Percentiles rank a stretch among this genome's conserved stretches.
phyloP scores from a whole-genome alignment of 2,888 invertebrate genomes.

The Atherix ibis region DNA sequence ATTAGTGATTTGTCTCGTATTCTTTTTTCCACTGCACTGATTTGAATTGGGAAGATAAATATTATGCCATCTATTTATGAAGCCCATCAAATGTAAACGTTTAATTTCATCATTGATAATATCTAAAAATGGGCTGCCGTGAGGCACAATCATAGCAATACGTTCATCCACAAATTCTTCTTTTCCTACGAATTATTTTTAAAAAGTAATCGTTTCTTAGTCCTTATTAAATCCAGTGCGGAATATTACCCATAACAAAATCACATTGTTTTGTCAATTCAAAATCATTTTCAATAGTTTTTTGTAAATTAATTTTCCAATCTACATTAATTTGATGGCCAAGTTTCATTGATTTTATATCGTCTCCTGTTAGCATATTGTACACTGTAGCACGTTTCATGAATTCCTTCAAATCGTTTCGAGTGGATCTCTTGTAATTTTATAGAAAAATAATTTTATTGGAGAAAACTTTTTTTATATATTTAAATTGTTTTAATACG shows the following conservation, averaged over 20 bases:
- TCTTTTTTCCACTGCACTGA: slow-evolving; percentile 55
- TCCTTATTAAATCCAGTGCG: no score
- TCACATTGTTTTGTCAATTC: slow-evolving; percentile 52
- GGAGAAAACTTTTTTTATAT: not conserved
- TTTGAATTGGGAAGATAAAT: slow-evolving; percentile 63
- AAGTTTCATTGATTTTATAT: slow-evolving; percentile 42
- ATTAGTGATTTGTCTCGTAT: slow-evolving; percentile 54
- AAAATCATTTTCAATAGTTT: slow-evolving; percentile 53
- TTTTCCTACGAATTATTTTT: slow-evolving; percentile 34
- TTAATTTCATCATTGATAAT: slow-evolving; percentile 64
- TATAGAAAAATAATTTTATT: no score
- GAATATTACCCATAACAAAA: slow-evolving; percentile 56
- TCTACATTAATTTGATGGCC: slow-evolving; percentile 63
- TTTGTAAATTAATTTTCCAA: slow-evolving; percentile 62
- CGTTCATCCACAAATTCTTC: slow-evolving; percentile 69
- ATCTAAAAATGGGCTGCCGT: slow-evolving; percentile 58
- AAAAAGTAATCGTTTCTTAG: no score
- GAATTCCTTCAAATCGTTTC: slow-evolving; percentile 30
- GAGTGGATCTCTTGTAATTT: slow-evolving; percentile 20
- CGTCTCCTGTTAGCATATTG: slow-evolving; percentile 31
- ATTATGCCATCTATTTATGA: slow-evolving; percentile 67
- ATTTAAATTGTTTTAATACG: no score
- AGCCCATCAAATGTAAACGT: slow-evolving; percentile 67
- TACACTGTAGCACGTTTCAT: slow-evolving; percentile 40
- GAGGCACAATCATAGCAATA: slow-evolving; percentile 58